A percentile compares a stretch with the other conserved stretches of the same genome.
Evolutionary conservation across 2,888 invertebrate genomes (phyloP).

Genomic region (Scaptomyza polygonia): DNA sequence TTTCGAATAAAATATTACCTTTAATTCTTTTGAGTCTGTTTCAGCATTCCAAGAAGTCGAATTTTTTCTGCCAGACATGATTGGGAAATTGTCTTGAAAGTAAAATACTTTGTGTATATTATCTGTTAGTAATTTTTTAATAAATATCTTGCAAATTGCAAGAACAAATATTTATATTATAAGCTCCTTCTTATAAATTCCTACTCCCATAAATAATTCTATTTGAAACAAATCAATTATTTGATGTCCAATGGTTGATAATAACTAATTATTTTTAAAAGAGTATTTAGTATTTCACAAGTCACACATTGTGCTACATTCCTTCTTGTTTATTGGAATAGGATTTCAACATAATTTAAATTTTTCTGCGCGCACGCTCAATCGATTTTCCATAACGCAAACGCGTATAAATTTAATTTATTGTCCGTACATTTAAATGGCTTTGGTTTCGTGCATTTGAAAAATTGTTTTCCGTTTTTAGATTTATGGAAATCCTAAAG

Average conservation of each 20-base stretch:
- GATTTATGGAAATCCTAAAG: slow-evolving; percentile 17
- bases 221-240: too few species aligned
- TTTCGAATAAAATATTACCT: slow-evolving; percentile 41
- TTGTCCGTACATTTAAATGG: slow-evolving; percentile 55
- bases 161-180: too few species aligned
- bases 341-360: slow-evolving; percentile 39
- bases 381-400: slow-evolving; percentile 56
- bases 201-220: too few species aligned
- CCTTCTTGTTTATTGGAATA: slow-evolving; percentile 16
- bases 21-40: slow-evolving; percentile 32
- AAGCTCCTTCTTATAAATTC: too few species aligned
- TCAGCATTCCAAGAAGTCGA: slow-evolving; percentile 8
- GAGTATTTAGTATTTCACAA: slow-evolving; percentile 15
- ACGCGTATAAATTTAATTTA: slow-evolving; percentile 62
- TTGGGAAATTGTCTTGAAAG: background rate
- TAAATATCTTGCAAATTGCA: too few species aligned
- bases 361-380: slow-evolving; percentile 37
- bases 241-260: too few species aligned
- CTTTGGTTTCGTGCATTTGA: slow-evolving; percentile 48
- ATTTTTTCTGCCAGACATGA: slow-evolving; percentile 1
- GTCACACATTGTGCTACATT: too few species aligned
- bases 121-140: too few species aligned
- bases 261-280: background rate
- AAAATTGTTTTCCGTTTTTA: slow-evolving; percentile 25
- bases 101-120: slow-evolving; percentile 3